Conservation (phyloP, 2,888 invertebrate genomes). For the Amphiduros pacificus region DNA sequence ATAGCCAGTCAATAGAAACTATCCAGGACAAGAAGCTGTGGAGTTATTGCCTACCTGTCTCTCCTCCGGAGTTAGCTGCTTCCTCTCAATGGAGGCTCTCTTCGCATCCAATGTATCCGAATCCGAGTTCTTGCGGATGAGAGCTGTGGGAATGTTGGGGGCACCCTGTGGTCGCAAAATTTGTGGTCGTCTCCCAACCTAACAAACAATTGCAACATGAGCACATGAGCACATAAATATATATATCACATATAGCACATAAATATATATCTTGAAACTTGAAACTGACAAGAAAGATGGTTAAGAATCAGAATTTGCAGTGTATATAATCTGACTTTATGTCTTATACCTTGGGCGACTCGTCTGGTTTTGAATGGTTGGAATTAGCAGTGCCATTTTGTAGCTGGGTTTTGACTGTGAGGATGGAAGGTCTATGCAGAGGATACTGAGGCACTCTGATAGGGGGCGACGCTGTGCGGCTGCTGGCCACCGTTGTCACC, state of each 20-base stretch:
- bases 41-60: conserved; percentile 1
- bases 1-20: too few relatives aligned
- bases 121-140: conserved; percentile 5
- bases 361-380: too few relatives aligned
- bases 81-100: conserved; percentile 8
- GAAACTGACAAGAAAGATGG: neutral
- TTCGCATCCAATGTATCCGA: conserved; percentile 1
- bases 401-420: neutral
- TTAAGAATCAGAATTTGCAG: too few relatives aligned
- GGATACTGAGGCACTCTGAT: conserved; percentile 49
- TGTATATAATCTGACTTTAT: too few relatives aligned
- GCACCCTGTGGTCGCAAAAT: too few relatives aligned
- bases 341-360: too few relatives aligned
- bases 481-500: conserved; percentile 10
- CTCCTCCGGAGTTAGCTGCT: conserved; percentile 13
- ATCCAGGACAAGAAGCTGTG: too few relatives aligned
- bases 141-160: neutral
- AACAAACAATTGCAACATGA: neutral
- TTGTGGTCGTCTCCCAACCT: too few relatives aligned
- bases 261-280: neutral
- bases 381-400: neutral
- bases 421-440: conserved; percentile 17
- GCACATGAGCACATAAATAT: neutral
- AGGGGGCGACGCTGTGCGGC: conserved; percentile 34
- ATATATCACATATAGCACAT: conserved; percentile 2